Base-by-base conservation (phyloP, 2,888 invertebrate species). In the Aporophyla nigra region DNA sequence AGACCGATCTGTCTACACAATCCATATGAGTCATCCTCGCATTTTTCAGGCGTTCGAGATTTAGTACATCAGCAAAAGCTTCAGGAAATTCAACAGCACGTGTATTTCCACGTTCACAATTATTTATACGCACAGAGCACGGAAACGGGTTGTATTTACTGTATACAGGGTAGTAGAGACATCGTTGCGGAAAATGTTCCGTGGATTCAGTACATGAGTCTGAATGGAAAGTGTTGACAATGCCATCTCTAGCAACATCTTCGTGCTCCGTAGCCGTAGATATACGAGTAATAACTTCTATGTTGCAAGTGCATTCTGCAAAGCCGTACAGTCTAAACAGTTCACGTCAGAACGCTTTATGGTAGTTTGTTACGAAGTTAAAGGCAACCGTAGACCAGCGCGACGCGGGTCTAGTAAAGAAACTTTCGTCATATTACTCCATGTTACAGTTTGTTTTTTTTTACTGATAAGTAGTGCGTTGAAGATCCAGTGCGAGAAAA, bases 21-120 rank as follows among this genome's bases (percentile, higher is more conserved):
- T 33, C 24, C 24, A 12, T 24, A n/a, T 72, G 61, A 80, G 14
- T 80, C 59, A 80, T 46, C 14, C 27, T 7, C 6, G 40, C 27
- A 66, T 73, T 54, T 40, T 19, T 58, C 12, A n/a, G n/a, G 14
- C 7, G 46, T 79, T 71, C 40, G 19, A 80, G 27, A 80, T 49
- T 72, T n/a, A 46, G 14, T 40, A 49, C 56, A 63, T 46, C 70
- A 70, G 33, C 21, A 40, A 14, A 54, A 49, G n/a, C 16, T 33
- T 27, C 43, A 27, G 27, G 12, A n/a, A 46, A n/a, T 59, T 43
- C 40, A 40, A 33, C 5, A 54, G 19, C 73, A 80, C 80, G 27
- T 65, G 65, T 33, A 9, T 63, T 14, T 3, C 14, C 51, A 69
- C 21, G 53, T 61, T 24, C n/a, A 46, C 14, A 24, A 40, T 74